These are phyloP conservation scores for Mixornis gularis DNA, from an alignment of 2,113 vertebrate species.

Conservation along the genomic window DNA sequence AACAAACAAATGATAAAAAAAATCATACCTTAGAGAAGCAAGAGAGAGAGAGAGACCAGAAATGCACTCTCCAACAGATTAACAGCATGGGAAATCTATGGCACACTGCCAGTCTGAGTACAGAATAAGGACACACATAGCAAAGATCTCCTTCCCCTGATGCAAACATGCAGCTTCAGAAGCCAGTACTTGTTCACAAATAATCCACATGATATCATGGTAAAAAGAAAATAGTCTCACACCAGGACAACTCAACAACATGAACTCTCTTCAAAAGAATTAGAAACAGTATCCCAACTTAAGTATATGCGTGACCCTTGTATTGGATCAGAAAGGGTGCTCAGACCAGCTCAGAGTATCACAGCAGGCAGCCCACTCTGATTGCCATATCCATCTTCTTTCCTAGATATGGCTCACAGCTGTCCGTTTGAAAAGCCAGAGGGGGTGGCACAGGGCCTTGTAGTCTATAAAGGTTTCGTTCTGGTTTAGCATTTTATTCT, in stretches of 20 bases:
- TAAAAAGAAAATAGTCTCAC: background rate
- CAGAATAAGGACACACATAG: background rate
- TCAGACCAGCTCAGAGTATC: background rate
- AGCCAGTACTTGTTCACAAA: background rate
- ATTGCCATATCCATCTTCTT: background rate
- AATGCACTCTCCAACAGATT: background rate
- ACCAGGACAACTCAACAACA: background rate
- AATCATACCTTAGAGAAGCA: background rate
- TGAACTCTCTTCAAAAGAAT: background rate
- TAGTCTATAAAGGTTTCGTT: background rate
- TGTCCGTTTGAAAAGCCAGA: background rate
- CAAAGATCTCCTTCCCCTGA: background rate
- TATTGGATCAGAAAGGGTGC: no score
- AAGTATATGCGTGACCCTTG: background rate
- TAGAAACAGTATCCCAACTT: background rate
- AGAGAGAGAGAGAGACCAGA: background rate
- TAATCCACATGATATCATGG: background rate
- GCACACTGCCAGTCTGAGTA: background rate
- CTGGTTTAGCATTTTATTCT: background rate
- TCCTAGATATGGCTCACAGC: background rate
- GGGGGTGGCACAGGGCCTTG: background rate
- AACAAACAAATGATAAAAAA: background rate
- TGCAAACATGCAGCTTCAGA: background rate
- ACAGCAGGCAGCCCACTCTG: background rate
- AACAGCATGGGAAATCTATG: background rate